These are phyloP conservation scores for Heliconius cydno DNA, from an alignment of 2,888 invertebrate species.

Conservation along the genomic window DNA sequence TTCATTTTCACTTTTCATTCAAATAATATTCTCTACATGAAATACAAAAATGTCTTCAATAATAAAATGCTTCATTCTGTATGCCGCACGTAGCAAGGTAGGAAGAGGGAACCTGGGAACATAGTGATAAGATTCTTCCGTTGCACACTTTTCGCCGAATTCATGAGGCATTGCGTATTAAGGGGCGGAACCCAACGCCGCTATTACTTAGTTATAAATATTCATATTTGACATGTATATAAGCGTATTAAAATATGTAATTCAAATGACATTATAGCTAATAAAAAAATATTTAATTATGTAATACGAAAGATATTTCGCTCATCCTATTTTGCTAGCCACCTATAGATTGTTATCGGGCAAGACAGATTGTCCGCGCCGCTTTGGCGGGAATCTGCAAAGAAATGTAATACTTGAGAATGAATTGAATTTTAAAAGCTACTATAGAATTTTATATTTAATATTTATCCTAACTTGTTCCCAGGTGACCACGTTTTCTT, in stretches of 20 bases:
- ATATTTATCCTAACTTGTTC: not conserved
- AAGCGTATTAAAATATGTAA: not conserved
- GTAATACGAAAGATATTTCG: constrained; percentile 6
- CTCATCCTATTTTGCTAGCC: constrained; percentile 30
- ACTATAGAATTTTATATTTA: constrained; percentile 1
- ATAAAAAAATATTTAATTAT: constrained; percentile 14
- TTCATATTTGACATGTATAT: not conserved
- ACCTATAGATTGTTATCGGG: constrained; percentile 37
- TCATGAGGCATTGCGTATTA: no score
- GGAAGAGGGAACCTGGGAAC: no score
- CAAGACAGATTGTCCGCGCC: constrained; percentile 39
- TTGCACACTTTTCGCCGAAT: no score
- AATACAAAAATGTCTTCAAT: not conserved
- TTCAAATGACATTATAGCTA: no score
- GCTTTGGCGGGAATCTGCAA: constrained; percentile 38
- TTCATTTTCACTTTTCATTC: not conserved
- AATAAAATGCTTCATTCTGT: not conserved
- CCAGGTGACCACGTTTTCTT: not conserved
- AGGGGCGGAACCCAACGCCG: no score
- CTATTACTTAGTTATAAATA: not conserved
- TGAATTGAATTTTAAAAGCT: constrained; percentile 37
- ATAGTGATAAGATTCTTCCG: no score
- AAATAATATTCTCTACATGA: not conserved
- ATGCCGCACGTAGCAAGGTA: no score
- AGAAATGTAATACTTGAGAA: constrained; percentile 38